A percentile compares a stretch with the other conserved stretches of the same genome.
Evolutionary conservation across 2,888 invertebrate genomes (phyloP).

Genomic region (Hemicrepidius hirtus): DNA sequence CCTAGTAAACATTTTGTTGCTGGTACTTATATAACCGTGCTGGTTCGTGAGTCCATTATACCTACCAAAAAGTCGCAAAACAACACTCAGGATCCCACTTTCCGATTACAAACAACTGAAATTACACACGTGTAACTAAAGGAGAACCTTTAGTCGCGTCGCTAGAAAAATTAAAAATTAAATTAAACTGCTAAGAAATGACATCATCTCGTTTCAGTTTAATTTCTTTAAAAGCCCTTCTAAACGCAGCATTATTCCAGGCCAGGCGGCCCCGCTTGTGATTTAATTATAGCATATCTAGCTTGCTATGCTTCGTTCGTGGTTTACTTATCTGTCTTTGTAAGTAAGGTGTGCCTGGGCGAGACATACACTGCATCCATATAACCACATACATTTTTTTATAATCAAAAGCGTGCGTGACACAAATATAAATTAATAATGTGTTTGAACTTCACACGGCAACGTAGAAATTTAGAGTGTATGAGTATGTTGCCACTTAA

Average conservation of each 20-base stretch:
- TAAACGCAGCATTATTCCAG: slow-evolving; percentile 50
- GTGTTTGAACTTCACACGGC: neutral
- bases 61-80: too few relatives aligned
- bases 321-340: slow-evolving; percentile 41
- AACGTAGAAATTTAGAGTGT: neutral
- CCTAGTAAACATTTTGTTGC: too few relatives aligned
- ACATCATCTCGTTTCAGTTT: slow-evolving; percentile 52
- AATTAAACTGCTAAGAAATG: slow-evolving; percentile 41
- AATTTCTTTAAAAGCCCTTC: slow-evolving; percentile 53
- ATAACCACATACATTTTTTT: slow-evolving; percentile 34
- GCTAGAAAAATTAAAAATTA: slow-evolving; percentile 35
- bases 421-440: slow-evolving; percentile 37
- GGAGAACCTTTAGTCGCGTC: neutral
- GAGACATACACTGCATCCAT: slow-evolving; percentile 29
- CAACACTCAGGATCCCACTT: neutral
- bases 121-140: slow-evolving; percentile 6
- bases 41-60: too few relatives aligned
- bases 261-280: slow-evolving; percentile 52
- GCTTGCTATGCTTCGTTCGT: slow-evolving; percentile 40
- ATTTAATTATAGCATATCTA: slow-evolving; percentile 55
- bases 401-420: slow-evolving; percentile 15
- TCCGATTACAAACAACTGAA: neutral
- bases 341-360: slow-evolving; percentile 39
- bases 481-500: too few relatives aligned
- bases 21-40: too few relatives aligned